Conservation (phyloP, 2,797 vertebrate species). For the Threskiornis aethiopicus region DNA sequence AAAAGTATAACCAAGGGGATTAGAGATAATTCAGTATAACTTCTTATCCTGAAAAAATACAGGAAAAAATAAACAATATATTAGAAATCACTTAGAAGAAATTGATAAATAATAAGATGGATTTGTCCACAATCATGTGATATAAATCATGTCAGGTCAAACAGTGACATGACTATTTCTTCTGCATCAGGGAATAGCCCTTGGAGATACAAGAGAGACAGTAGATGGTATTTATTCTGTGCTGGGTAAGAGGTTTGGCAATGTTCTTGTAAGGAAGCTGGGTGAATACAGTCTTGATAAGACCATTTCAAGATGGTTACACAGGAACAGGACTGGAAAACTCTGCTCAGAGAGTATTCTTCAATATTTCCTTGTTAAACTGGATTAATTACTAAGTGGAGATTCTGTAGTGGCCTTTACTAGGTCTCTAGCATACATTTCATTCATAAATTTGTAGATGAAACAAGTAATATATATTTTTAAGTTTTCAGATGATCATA, state of each 20-base stretch:
- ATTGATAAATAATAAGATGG: neutral
- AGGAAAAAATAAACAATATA: neutral
- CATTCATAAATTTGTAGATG: neutral
- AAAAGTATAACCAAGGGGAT: neutral
- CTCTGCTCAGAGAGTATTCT: neutral
- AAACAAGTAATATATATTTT: neutral
- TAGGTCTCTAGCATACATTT: neutral
- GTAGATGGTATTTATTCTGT: neutral
- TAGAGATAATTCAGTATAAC: neutral
- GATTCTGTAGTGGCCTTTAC: neutral
- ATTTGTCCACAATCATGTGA: neutral
- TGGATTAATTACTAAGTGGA: neutral
- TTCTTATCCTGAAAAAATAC: neutral
- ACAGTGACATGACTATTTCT: neutral
- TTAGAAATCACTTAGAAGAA: neutral
- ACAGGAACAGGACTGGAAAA: neutral
- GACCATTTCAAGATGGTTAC: neutral
- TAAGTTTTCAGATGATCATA: neutral
- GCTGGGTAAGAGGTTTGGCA: neutral
- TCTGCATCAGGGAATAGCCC: neutral
- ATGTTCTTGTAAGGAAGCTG: neutral
- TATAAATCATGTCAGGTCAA: neutral
- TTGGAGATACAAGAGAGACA: neutral
- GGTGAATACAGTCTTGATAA: neutral
- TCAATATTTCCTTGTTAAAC: neutral